phyloP scores from a whole-genome alignment of 2,113 vertebrate genomes.

The Gymnocephalus cernua region DNA sequence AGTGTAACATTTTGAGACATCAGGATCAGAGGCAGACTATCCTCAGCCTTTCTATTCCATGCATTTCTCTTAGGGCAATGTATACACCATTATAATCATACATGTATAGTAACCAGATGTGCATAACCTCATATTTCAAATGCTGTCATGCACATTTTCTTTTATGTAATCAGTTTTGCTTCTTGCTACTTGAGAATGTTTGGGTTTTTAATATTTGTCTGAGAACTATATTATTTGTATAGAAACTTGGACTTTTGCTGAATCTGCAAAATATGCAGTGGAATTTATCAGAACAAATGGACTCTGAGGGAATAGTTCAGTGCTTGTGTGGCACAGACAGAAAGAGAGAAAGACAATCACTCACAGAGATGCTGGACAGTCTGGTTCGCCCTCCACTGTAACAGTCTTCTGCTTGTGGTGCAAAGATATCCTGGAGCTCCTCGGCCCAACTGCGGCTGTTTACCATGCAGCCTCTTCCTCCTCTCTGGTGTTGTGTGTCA shows the following conservation, averaged over 20 bases:
- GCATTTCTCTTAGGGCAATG: not conserved
- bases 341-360: slow-evolving; percentile 26
- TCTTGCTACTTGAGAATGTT: not conserved
- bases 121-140: not conserved
- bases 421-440: slow-evolving; percentile 70
- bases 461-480: slow-evolving; percentile 54
- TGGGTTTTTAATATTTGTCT: not conserved
- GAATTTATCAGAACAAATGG: not conserved
- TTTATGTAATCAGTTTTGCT: not conserved
- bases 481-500: slow-evolving; percentile 9
- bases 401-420: slow-evolving; percentile 44
- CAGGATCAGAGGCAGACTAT: slow-evolving; percentile 30
- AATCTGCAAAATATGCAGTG: not conserved
- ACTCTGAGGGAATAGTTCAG: not conserved
- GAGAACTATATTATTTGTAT: not conserved
- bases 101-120: not conserved
- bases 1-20: slow-evolving; percentile 38
- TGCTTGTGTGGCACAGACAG: slow-evolving; percentile 14
- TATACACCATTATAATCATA: not conserved
- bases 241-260: not conserved
- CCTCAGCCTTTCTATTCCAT: not conserved
- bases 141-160: not conserved
- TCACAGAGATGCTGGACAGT: slow-evolving; percentile 73
- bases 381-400: slow-evolving; percentile 48
- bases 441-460: slow-evolving; percentile 76